Base-by-base conservation (phyloP, 2,113 vertebrate species). In the Struthidea cinerea region DNA sequence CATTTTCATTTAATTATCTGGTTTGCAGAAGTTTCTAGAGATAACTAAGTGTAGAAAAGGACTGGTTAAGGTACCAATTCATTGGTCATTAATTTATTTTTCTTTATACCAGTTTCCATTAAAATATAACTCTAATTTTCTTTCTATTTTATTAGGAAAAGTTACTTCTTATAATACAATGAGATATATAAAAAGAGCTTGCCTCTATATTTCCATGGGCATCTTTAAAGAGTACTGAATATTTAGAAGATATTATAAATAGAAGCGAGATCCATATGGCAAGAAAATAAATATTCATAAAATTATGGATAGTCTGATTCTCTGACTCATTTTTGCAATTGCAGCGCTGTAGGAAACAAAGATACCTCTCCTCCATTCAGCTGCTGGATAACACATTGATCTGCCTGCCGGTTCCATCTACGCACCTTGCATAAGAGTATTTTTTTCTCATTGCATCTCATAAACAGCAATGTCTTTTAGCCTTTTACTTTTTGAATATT, bases 201-300 rank as follows among this genome's bases (percentile, higher is more conserved):
- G 28, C 12, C 7, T 90, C 55, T 73, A 35, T 33, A 77, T 77
- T 91, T 93, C 61, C 85, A 35, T 87, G 47, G 24, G 30, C 70
- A 80, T 65, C 46, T 91, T 95, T 74, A 85, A 19, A 91, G 53
- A 61, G 32, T 33, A 61, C 9, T 90, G 78, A 95, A 94, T 94
- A 93, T 95, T 93, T 97, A 77, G 88, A 90, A 96, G 53, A 33
- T 39, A 46, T 83, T 90, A 96, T 83, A 95, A 93, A 96, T 94
- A 95, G 93, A 96, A 90, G 17, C 2, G 4, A 57, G 49, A 94
- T 87, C 81, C 91, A 95, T 91, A 93, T 90, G 78, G 87, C 33
- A 65, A 91, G 59, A 69, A 80, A 93, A 96, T 96, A 96, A 94
- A 94, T 96, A 96, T 96, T 96, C 91, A 96, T 80, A 91, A 73